phyloP scores from a whole-genome alignment of 1,140 invertebrate genomes.

The Papilio dardanus region DNA sequence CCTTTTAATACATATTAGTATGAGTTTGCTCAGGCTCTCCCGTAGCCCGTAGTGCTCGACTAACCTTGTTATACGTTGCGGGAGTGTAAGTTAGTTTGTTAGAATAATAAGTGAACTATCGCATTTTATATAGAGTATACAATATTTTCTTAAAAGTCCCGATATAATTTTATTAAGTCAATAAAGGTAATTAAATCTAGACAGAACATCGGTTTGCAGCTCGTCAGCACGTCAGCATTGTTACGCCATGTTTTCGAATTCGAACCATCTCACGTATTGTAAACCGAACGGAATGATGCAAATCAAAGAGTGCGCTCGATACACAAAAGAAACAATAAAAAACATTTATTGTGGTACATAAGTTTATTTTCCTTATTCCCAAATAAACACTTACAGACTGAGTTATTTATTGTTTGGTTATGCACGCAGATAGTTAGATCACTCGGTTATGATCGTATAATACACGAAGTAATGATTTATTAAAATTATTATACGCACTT shows the following conservation, averaged over 20 bases:
- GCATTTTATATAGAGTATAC: not conserved
- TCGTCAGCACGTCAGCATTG: constrained; percentile 27
- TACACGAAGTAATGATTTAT: not conserved
- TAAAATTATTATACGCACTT: not conserved
- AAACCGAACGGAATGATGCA: constrained; percentile 36
- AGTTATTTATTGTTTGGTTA: constrained; percentile 31
- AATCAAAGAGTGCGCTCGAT: constrained; percentile 22
- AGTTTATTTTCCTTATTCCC: constrained; percentile 30
- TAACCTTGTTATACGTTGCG: not conserved
- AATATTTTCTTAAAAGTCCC: not conserved
- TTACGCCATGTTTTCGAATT: constrained; percentile 37
- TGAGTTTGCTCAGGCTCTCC: too few relatives aligned
- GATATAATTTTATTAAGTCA: not conserved
- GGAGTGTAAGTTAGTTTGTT: not conserved
- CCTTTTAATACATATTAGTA: not conserved
- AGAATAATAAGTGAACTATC: not conserved
- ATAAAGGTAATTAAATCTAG: constrained; percentile 1
- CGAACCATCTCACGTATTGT: constrained; percentile 32
- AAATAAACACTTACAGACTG: constrained; percentile 27
- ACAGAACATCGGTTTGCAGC: not conserved
- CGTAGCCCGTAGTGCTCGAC: too few relatives aligned
- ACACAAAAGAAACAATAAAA: constrained; percentile 32
- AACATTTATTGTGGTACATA: constrained; percentile 28
- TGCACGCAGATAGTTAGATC: not conserved
- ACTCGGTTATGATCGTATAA: not conserved